Evolutionary conservation across 2,888 invertebrate genomes (phyloP), one percentile per base, ranked within the genome.

Genomic region (Malthinus flaveolus): DNA sequence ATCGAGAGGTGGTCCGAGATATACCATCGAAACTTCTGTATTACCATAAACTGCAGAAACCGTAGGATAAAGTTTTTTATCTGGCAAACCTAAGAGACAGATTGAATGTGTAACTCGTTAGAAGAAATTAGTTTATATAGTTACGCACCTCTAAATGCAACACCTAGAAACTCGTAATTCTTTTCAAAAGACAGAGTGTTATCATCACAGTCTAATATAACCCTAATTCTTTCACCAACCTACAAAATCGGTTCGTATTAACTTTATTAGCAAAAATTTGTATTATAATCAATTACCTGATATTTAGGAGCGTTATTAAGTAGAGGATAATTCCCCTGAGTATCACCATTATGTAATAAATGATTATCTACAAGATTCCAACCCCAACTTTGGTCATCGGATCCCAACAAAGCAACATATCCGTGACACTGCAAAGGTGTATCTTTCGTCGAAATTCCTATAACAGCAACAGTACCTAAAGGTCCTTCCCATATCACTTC

Each of bases 331-430:
- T 91, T 93, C 64, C 95, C 96, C 80, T 94, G 93, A 65, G 91
- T 90, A 79, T 95, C 93, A 52, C 97, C 97, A 83, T 97, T 96
- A 78, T 99, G 97, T 70, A 97, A 82, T 68, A 98, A 85, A 81
- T 93, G 90, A 83, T 97, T 98, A 81, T 98, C 97, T 49, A 98
- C 97, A 70, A 99, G 84, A 84, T 98, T 98, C 98, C 98, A 99
- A 9, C 98, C 98, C 98, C 98, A 99, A 73, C 96, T 97, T 78
- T 97, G 92, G 76, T 95, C 94, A 81, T 98, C 96, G 4, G 93
- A 91, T 32, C 98, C 98, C 63, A 98, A 81, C 58, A 99, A 82
- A 7, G 97, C 93, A 49, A 97, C 91, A 82, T 99, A 99, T 53
- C 98, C 97, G 72, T 91, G 93, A 78, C 94, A 93, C 77, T 97